Percentiles rank a stretch among this genome's conserved stretches.
phyloP scores from a whole-genome alignment of 1,140 invertebrate species.

The Drosophila sulfurigaster region DNA sequence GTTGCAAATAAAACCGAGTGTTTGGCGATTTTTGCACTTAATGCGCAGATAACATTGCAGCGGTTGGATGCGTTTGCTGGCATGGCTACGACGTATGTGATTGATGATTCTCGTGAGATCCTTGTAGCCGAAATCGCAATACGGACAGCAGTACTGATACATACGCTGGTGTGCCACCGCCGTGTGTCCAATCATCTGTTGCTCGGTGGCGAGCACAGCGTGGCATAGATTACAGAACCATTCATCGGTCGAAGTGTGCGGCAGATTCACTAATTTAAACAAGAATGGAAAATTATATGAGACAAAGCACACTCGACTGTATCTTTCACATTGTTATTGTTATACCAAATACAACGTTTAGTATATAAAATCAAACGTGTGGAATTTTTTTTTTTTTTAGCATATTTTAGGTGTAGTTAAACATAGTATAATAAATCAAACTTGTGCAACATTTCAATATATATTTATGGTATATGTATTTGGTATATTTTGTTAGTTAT shows the following conservation, averaged over 20 bases:
- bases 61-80: constrained; percentile 24
- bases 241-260: not conserved
- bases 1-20: constrained; percentile 55
- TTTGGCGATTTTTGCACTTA: constrained; percentile 18
- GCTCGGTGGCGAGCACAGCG: not conserved
- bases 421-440: too few species aligned
- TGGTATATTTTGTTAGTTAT: not conserved
- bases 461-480: too few species aligned
- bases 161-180: constrained; percentile 13
- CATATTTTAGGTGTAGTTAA: too few species aligned
- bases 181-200: constrained; percentile 26
- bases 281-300: too few species aligned
- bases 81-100: constrained; percentile 37
- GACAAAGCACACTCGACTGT: too few species aligned
- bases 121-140: constrained; percentile 8
- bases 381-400: too few species aligned
- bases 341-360: too few species aligned
- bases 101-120: not conserved
- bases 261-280: not conserved
- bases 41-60: constrained; percentile 31
- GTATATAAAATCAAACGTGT: too few species aligned
- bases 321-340: too few species aligned
- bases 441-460: too few species aligned
- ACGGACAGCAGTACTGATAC: constrained; percentile 40
- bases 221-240: constrained; percentile 55